A percentile compares a stretch with the other conserved stretches of the same genome.
Conservation (phyloP, 1,140 invertebrate genomes). For the Frieseomelitta varia region DNA sequence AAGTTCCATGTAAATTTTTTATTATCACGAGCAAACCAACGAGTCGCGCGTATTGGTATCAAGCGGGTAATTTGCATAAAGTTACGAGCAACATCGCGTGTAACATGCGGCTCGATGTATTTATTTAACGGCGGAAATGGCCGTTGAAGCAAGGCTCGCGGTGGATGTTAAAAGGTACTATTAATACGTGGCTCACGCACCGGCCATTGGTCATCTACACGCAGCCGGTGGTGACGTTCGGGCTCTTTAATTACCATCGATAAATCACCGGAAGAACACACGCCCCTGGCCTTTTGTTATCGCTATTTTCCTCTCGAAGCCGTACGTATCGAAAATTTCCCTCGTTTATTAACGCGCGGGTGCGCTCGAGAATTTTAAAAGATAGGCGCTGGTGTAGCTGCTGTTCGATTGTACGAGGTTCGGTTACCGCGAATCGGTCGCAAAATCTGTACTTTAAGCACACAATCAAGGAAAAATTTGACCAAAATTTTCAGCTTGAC, state of each 20-base stretch:
- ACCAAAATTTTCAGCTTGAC: too few species aligned
- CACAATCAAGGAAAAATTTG: too few species aligned
- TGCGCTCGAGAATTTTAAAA: not conserved
- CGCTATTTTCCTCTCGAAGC: slow-evolving; percentile 46
- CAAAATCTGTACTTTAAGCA: too few species aligned
- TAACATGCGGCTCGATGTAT: slow-evolving; percentile 6
- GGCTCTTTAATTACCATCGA: slow-evolving; percentile 73
- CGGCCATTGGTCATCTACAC: slow-evolving; percentile 71
- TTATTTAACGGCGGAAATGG: slow-evolving; percentile 46
- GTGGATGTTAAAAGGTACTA: slow-evolving; percentile 65
- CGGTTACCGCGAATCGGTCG: not conserved
- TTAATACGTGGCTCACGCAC: slow-evolving; percentile 74
- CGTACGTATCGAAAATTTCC: slow-evolving; percentile 5
- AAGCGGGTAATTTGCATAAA: slow-evolving; percentile 37
- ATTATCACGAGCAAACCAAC: not conserved
- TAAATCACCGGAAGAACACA: slow-evolving; percentile 68
- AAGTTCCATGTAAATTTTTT: not conserved
- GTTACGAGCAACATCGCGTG: not conserved
- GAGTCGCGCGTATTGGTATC: not conserved
- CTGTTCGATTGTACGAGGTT: too few species aligned
- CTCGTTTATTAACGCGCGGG: not conserved
- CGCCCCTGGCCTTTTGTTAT: slow-evolving; percentile 5
- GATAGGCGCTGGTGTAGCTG: not conserved
- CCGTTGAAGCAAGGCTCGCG: slow-evolving; percentile 22
- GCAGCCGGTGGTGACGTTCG: slow-evolving; percentile 70